phyloP scores from a whole-genome alignment of 2,113 vertebrate species.

The Euleptes europaea region DNA sequence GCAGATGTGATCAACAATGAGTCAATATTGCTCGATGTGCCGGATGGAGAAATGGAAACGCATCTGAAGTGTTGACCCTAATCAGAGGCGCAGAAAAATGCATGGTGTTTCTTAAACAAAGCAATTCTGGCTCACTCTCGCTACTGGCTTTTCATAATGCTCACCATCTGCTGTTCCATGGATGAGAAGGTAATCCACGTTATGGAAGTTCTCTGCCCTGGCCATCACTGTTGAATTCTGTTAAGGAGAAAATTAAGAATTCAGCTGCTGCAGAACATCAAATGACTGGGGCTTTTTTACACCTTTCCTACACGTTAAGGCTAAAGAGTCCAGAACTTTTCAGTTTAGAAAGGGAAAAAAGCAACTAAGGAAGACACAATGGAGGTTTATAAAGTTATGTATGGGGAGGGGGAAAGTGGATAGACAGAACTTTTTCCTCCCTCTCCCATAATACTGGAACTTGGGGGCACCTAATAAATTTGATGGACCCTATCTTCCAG shows the following conservation, averaged over 20 bases:
- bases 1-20: slow-evolving; percentile 74
- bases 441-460: too few relatives aligned
- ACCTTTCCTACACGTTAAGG: too few relatives aligned
- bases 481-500: too few relatives aligned
- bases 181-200: slow-evolving; percentile 91
- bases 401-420: too few relatives aligned
- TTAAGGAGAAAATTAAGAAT: slow-evolving; percentile 76
- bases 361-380: too few relatives aligned
- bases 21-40: slow-evolving; percentile 62
- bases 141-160: slow-evolving; percentile 79
- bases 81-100: slow-evolving; percentile 73
- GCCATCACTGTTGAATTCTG: slow-evolving; percentile 96
- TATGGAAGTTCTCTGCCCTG: slow-evolving; percentile 92
- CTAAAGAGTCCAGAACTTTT: too few relatives aligned
- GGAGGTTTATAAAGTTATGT: too few relatives aligned
- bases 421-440: too few relatives aligned
- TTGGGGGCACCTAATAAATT: too few relatives aligned
- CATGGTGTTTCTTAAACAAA: slow-evolving; percentile 83
- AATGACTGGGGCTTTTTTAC: background rate
- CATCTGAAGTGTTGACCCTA: slow-evolving; percentile 68
- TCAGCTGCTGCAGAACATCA: slow-evolving; percentile 69
- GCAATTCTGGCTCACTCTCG: slow-evolving; percentile 77
- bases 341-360: too few relatives aligned
- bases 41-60: slow-evolving; percentile 74
- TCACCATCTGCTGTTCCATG: slow-evolving; percentile 98